Evolutionary conservation across 2,888 invertebrate species (phyloP).

Genomic region (Epicampocera succincta): DNA sequence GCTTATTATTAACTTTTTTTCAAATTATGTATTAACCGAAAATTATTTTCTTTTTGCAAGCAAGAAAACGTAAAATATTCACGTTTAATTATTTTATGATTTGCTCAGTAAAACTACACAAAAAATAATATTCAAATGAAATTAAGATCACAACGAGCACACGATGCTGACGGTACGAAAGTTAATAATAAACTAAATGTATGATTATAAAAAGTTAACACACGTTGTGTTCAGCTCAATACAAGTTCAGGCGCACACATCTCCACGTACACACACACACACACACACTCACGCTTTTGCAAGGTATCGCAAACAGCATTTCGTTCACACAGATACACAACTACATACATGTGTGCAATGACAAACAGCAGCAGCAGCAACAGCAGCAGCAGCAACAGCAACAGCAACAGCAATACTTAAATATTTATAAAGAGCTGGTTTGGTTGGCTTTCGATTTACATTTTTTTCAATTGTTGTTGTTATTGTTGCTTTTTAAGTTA

Average conservation of each 20-base stretch:
- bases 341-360: conserved; percentile 1
- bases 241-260: conserved; percentile 30
- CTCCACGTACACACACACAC: conserved; percentile 18
- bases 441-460: conserved; percentile 68
- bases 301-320: conserved; percentile 10
- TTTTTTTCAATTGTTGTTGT: conserved; percentile 39
- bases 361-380: conserved; percentile 9
- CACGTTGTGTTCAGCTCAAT: conserved; percentile 64
- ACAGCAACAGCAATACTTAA: conserved; percentile 25
- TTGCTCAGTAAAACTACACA: conserved; percentile 59
- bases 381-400: neutral
- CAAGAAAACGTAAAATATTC: conserved; percentile 46
- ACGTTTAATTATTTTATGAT: conserved; percentile 39
- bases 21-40: conserved; percentile 25
- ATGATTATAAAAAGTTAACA: conserved; percentile 66
- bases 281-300: neutral
- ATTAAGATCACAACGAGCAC: conserved; percentile 63
- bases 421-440: conserved; percentile 64
- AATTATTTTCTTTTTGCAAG: neutral
- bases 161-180: conserved; percentile 61
- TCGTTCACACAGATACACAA: conserved; percentile 14
- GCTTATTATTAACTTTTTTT: conserved; percentile 2
- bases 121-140: conserved; percentile 34
- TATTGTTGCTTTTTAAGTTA: conserved; percentile 50
- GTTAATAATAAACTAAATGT: conserved; percentile 66